Evolutionary conservation across 2,797 vertebrate genomes (phyloP).

Genomic region (Pelodytes ibericus): DNA sequence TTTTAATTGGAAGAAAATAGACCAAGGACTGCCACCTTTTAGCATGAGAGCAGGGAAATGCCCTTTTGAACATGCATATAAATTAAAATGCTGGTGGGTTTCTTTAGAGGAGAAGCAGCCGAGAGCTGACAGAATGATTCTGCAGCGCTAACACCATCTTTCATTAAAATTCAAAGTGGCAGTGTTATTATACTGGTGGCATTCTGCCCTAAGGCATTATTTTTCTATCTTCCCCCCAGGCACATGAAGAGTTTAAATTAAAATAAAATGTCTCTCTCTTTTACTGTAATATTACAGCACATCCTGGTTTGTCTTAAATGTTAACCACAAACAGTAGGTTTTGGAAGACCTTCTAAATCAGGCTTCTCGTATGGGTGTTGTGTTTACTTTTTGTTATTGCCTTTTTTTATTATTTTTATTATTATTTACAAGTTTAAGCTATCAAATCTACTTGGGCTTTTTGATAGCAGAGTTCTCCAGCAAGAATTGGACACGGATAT

Average conservation of each 20-base stretch:
- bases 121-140: conserved; percentile 29
- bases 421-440: no score
- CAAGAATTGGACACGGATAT: no score
- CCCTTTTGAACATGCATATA: conserved; percentile 52
- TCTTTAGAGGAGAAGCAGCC: conserved; percentile 22
- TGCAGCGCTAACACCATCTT: conserved; percentile 37
- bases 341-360: not conserved
- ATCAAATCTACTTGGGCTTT: no score
- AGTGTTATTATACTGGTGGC: conserved; percentile 48
- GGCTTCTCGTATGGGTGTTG: no score
- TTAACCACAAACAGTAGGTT: not conserved
- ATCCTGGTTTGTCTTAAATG: not conserved
- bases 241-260: conserved; percentile 28
- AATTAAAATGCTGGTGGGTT: conserved; percentile 36
- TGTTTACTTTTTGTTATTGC: no score
- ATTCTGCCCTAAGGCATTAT: conserved; percentile 44
- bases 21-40: conserved; percentile 48
- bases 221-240: conserved; percentile 32
- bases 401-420: no score
- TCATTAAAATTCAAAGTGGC: conserved; percentile 53
- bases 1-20: conserved; percentile 55
- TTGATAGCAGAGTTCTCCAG: no score
- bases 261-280: conserved; percentile 10
- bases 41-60: conserved; percentile 48
- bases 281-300: not conserved